Conservation (phyloP, 2,113 vertebrate genomes). For the Ovis canadensis region DNA sequence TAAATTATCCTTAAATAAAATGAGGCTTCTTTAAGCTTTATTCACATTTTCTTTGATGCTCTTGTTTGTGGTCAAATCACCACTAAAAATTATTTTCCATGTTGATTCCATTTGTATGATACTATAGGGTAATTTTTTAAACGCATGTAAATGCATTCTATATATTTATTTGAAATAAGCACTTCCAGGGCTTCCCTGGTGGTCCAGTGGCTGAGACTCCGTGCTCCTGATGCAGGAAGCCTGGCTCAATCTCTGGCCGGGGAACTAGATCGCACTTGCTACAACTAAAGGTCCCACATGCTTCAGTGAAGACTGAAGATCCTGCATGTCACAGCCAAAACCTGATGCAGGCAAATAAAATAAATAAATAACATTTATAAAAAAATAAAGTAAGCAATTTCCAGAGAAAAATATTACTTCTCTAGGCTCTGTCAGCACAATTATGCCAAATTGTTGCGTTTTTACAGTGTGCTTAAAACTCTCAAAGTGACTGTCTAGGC, state of each 20-base stretch:
- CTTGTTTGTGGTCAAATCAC: slow-evolving; percentile 15
- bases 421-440: neutral
- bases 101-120: neutral
- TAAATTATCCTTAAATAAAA: neutral
- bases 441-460: neutral
- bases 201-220: neutral
- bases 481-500: neutral
- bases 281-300: neutral
- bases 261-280: neutral
- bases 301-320: neutral
- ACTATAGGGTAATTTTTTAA: slow-evolving; percentile 10
- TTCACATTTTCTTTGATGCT: neutral
- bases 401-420: neutral
- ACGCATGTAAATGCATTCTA: neutral
- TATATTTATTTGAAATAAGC: slow-evolving; percentile 35
- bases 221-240: neutral
- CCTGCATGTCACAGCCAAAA: neutral
- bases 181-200: neutral
- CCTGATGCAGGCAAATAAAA: neutral
- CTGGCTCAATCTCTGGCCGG: neutral
- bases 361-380: neutral
- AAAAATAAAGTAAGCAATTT: slow-evolving; percentile 39
- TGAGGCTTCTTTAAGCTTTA: neutral
- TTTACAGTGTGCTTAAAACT: neutral
- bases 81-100: neutral